phyloP scores from a whole-genome alignment of 2,113 vertebrate genomes.

The Eudyptes chrysolophus region DNA sequence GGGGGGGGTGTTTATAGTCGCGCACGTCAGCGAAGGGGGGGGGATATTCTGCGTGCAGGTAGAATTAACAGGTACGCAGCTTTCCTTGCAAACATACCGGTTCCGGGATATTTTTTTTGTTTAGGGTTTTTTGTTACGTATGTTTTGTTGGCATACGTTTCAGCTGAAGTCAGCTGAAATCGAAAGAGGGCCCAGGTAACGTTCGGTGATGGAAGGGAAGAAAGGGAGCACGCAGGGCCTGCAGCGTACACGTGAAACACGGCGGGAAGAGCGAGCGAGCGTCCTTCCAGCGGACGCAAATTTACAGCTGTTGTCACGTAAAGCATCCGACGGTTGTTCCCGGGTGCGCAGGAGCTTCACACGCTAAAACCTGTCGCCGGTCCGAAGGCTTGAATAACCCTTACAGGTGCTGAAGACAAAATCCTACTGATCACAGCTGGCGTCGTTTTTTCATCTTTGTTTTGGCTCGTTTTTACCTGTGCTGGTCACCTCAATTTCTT shows the following conservation, averaged over 20 bases:
- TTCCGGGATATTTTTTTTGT: fast-evolving
- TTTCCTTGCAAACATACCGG: fast-evolving
- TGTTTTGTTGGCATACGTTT: fast-evolving
- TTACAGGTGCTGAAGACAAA: background rate
- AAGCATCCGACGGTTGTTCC: background rate
- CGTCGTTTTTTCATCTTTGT: background rate
- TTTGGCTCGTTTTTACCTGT: background rate
- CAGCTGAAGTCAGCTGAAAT: background rate
- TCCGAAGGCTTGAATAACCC: background rate
- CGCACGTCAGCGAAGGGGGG: fast-evolving
- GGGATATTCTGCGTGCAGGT: fast-evolving
- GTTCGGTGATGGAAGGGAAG: background rate
- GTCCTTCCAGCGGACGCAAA: too few relatives aligned
- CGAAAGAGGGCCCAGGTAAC: too few relatives aligned
- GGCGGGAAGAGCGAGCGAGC: background rate
- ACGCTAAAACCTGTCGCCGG: background rate
- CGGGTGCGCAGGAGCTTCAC: background rate
- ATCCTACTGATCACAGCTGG: fast-evolving
- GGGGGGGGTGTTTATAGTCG: too few relatives aligned
- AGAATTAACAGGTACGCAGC: fast-evolving
- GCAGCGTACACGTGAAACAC: fast-evolving
- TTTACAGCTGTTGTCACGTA: too few relatives aligned
- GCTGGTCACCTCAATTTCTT: background rate
- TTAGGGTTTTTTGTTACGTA: fast-evolving
- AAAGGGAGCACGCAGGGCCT: fast-evolving